Percentiles rank a stretch among this genome's conserved stretches.
Evolutionary conservation across 2,113 vertebrate genomes (phyloP).

Genomic region (Falcunculus frontatus): DNA sequence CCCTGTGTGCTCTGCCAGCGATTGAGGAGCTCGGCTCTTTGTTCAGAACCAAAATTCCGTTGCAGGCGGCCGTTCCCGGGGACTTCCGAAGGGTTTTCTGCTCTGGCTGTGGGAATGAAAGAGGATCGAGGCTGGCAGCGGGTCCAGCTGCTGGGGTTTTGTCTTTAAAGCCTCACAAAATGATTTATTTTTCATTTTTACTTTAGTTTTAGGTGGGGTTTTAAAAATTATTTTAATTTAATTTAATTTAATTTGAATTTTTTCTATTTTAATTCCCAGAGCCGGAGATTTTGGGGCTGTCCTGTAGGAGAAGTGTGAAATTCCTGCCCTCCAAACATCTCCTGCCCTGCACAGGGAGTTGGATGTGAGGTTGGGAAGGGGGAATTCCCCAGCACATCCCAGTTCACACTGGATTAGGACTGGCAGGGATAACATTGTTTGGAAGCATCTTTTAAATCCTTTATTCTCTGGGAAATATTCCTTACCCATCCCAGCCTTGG

Average conservation of each 20-base stretch:
- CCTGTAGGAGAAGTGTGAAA: background rate
- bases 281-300: background rate
- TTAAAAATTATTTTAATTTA: background rate
- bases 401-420: background rate
- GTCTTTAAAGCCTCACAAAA: fast-evolving
- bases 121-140: background rate
- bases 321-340: background rate
- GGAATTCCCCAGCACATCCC: background rate
- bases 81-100: background rate
- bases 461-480: fast-evolving
- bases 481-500: background rate
- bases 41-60: background rate
- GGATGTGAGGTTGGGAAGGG: background rate
- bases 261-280: background rate
- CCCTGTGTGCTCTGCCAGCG: background rate
- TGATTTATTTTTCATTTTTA: background rate
- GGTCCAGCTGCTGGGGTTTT: background rate
- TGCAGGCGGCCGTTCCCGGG: background rate
- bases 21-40: background rate
- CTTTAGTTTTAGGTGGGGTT: background rate
- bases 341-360: background rate
- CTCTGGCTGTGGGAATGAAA: background rate
- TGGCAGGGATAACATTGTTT: fast-evolving
- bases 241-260: background rate
- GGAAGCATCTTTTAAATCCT: background rate